Evolutionary conservation across 2,113 vertebrate species (phyloP).

Genomic region (Lathamus discolor): DNA sequence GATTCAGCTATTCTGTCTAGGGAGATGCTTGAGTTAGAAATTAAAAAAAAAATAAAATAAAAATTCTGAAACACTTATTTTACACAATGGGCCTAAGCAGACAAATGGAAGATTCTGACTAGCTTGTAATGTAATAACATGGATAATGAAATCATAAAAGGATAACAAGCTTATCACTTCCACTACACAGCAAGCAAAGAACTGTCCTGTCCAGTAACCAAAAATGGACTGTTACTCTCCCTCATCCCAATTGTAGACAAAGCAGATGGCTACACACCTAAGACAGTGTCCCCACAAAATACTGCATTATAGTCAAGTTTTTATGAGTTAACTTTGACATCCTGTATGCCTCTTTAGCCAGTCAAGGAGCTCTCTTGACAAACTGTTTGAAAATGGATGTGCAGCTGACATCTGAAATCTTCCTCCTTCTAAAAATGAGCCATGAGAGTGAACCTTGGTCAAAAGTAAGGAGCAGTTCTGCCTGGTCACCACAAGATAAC

Average conservation of each 20-base stretch:
- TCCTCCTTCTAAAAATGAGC: background rate
- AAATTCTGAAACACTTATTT: background rate
- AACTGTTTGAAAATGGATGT: background rate
- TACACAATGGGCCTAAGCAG: background rate
- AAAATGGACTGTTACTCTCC: background rate
- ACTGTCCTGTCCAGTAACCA: background rate
- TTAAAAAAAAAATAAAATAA: background rate
- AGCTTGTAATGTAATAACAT: background rate
- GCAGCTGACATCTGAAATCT: background rate
- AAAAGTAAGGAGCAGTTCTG: background rate
- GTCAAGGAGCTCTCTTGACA: background rate
- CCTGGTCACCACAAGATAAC: background rate
- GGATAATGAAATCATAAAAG: background rate
- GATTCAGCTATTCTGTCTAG: background rate
- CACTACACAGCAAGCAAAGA: background rate
- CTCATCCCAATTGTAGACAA: background rate
- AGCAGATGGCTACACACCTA: background rate
- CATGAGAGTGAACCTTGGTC: background rate
- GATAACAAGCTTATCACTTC: background rate
- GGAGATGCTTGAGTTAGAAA: background rate
- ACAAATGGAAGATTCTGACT: background rate
- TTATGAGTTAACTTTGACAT: background rate
- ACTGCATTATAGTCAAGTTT: background rate
- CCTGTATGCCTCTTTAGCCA: background rate
- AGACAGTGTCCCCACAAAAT: background rate